Percentiles rank a stretch among this genome's conserved stretches.
These are phyloP conservation scores for Diarsia mendica DNA, from an alignment of 2,888 invertebrate species.

Conservation along the genomic window DNA sequence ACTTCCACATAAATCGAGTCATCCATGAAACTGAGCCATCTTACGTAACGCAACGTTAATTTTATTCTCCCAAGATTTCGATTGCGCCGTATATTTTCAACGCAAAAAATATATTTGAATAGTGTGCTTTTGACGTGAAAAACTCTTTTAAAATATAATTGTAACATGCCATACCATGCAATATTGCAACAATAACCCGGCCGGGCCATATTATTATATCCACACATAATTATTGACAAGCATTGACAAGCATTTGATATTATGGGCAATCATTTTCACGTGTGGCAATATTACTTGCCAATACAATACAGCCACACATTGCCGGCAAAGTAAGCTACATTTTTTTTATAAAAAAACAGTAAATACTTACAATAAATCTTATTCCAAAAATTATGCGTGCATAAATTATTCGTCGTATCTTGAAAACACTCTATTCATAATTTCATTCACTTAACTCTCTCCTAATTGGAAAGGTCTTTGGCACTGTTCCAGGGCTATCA, in stretches of 20 bases:
- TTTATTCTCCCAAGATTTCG: conserved; percentile 4
- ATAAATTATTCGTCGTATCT: conserved; percentile 26
- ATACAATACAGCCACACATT: too few species aligned
- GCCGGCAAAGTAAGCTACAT: too few species aligned
- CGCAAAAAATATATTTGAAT: not conserved
- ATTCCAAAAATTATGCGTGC: conserved; percentile 17
- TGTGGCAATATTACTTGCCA: too few species aligned
- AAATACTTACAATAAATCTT: too few species aligned
- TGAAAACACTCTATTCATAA: conserved; percentile 44
- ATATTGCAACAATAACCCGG: too few species aligned
- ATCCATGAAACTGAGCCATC: conserved; percentile 22
- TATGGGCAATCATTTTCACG: too few species aligned
- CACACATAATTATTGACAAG: too few species aligned
- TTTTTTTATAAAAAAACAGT: too few species aligned
- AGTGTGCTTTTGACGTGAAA: not conserved
- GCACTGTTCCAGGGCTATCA: conserved; percentile 58
- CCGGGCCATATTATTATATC: too few species aligned
- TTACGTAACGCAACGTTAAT: not conserved
- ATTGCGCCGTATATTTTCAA: not conserved
- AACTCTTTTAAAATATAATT: not conserved
- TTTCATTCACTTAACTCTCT: conserved; percentile 53
- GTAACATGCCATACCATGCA: too few species aligned
- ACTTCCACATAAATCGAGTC: conserved; percentile 9
- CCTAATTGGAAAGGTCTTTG: conserved; percentile 66
- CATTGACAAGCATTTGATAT: too few species aligned